Conservation (phyloP, 2,888 invertebrate genomes). For the Drosophila conformis region DNA sequence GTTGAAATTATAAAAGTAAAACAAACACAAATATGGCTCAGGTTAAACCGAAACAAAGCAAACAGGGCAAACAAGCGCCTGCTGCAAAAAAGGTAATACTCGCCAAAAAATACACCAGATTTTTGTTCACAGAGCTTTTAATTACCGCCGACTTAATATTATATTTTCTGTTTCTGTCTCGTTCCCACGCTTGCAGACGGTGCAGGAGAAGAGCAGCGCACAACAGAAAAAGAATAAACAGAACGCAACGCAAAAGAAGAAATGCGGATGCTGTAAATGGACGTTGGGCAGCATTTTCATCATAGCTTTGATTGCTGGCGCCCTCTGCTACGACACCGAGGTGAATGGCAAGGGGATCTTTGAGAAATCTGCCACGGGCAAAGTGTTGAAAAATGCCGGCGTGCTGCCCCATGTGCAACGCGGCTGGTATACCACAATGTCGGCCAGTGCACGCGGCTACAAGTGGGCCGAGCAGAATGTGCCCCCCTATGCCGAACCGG, state of each 20-base stretch:
- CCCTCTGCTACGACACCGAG: constrained; percentile 89
- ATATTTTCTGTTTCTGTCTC: constrained; percentile 2
- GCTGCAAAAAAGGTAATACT: constrained; percentile 82
- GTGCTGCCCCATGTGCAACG: constrained; percentile 88
- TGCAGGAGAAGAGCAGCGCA: constrained; percentile 81
- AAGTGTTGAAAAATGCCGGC: constrained; percentile 88
- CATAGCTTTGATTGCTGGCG: constrained; percentile 87
- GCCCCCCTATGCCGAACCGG: constrained; percentile 89
- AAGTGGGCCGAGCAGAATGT: constrained; percentile 89
- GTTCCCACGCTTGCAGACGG: constrained; percentile 52
- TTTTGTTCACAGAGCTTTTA: neutral
- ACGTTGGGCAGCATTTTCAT: constrained; percentile 88
- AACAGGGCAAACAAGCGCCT: constrained; percentile 83
- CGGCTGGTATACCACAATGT: constrained; percentile 87
- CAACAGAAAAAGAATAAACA: constrained; percentile 83
- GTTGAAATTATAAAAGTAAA: constrained; percentile 52
- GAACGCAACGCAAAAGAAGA: constrained; percentile 70
- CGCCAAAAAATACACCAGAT: neutral
- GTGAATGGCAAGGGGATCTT: constrained; percentile 89
- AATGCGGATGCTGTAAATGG: constrained; percentile 88
- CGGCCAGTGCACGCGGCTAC: constrained; percentile 88
- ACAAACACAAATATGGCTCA: constrained; percentile 82
- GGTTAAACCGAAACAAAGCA: constrained; percentile 84
- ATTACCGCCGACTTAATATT: constrained; percentile 9
- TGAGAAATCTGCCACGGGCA: constrained; percentile 89